Conservation (phyloP, 2,797 vertebrate genomes). For the Gallinago nigripennis region DNA sequence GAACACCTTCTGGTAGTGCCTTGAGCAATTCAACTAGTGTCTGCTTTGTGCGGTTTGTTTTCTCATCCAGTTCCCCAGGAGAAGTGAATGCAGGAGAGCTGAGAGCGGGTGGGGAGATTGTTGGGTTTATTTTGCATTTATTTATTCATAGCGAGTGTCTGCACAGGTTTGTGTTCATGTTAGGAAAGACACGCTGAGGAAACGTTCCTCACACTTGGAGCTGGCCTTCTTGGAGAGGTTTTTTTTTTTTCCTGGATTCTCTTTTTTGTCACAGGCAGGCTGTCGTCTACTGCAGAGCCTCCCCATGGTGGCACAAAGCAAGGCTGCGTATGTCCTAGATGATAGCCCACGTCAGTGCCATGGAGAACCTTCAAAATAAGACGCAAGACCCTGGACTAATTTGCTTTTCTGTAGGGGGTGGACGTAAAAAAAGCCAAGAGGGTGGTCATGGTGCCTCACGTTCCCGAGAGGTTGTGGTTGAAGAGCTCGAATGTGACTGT, state of each 20-base stretch:
- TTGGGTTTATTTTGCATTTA: neutral
- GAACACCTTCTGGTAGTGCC: slow-evolving; percentile 31
- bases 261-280: neutral
- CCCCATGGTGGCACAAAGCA: neutral
- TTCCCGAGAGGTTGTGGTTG: neutral
- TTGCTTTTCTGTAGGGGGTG: neutral
- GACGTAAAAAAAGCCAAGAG: neutral
- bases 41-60: neutral
- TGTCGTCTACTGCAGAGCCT: neutral
- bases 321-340: neutral
- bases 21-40: slow-evolving; percentile 6
- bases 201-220: rapidly evolving
- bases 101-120: neutral
- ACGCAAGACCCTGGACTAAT: neutral
- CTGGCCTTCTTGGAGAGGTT: neutral
- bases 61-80: neutral
- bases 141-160: neutral
- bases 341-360: neutral
- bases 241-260: neutral
- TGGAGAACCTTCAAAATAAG: neutral
- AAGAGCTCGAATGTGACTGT: neutral
- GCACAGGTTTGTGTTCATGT: neutral
- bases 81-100: neutral
- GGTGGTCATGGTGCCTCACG: rapidly evolving
- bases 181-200: neutral